Conservation (phyloP, 2,797 vertebrate genomes). For the Neopelma chrysocephalum region DNA sequence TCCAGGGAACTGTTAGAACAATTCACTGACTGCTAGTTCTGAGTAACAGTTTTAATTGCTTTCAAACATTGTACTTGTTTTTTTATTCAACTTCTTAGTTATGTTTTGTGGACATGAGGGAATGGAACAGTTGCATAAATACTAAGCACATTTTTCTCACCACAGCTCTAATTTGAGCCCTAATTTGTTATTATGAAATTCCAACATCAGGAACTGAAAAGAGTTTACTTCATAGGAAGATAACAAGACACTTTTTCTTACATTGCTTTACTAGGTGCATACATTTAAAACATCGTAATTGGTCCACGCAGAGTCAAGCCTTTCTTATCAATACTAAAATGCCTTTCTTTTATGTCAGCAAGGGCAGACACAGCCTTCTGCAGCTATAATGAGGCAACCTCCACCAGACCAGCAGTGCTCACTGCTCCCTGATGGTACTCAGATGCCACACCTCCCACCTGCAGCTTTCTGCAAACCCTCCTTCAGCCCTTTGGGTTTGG, state of each 20-base stretch:
- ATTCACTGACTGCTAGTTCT: constrained; percentile 5
- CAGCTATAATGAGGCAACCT: background rate
- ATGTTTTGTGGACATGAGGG: background rate
- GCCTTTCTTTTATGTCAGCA: background rate
- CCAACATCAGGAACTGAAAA: background rate
- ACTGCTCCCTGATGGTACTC: accelerated
- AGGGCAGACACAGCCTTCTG: background rate
- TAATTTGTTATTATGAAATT: background rate
- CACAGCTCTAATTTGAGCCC: background rate
- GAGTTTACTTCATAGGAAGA: background rate
- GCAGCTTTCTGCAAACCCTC: background rate
- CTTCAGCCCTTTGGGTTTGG: background rate
- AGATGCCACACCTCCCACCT: background rate
- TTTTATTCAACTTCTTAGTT: background rate
- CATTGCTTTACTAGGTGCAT: background rate
- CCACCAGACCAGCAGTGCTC: background rate
- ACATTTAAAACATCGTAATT: background rate
- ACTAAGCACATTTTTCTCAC: background rate
- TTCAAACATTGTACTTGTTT: background rate
- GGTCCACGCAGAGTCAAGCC: background rate
- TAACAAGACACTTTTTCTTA: background rate
- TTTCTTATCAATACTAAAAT: background rate
- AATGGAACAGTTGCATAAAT: background rate
- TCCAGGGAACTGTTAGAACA: background rate
- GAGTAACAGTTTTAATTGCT: background rate